Percentiles rank a stretch among this genome's conserved stretches.
phyloP scores from a whole-genome alignment of 2,797 vertebrate species.

The Danio aesculapii region DNA sequence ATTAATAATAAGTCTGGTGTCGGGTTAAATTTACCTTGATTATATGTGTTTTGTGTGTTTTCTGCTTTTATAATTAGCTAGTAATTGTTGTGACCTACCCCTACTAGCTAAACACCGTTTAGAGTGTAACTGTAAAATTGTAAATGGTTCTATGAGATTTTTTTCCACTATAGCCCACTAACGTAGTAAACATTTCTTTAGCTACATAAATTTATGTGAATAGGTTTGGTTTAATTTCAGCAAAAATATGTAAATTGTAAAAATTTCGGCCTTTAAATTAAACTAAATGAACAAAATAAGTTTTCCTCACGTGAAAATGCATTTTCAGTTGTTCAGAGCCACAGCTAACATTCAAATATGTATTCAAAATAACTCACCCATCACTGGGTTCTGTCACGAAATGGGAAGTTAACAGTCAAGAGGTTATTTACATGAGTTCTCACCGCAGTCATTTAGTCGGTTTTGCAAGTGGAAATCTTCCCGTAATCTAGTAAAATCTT shows the following conservation, averaged over 20 bases:
- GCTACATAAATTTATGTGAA: no score
- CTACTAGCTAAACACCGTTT: background rate
- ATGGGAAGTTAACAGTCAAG: conserved; percentile 61
- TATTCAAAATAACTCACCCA: conserved; percentile 62
- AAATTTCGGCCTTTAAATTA: background rate
- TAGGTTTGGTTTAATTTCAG: background rate
- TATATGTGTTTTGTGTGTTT: background rate
- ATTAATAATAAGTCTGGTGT: background rate
- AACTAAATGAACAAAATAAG: background rate
- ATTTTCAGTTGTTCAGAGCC: background rate
- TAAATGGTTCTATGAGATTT: background rate
- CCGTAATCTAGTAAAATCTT: conserved; percentile 18
- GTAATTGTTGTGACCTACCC: background rate
- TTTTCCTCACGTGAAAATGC: background rate
- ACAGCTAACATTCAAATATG: conserved; percentile 54
- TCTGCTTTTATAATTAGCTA: background rate
- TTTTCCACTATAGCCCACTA: no score
- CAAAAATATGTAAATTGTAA: background rate
- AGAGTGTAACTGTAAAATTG: background rate
- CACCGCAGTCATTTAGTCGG: conserved; percentile 11
- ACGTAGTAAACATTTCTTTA: no score
- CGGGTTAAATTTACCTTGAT: background rate
- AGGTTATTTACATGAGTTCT: conserved; percentile 67
- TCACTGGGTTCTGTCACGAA: conserved; percentile 47
- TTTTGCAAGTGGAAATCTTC: background rate